Evolutionary conservation across 1,140 invertebrate genomes (phyloP), one percentile per base, ranked within the genome.

Genomic region (Anastatus disparis): DNA sequence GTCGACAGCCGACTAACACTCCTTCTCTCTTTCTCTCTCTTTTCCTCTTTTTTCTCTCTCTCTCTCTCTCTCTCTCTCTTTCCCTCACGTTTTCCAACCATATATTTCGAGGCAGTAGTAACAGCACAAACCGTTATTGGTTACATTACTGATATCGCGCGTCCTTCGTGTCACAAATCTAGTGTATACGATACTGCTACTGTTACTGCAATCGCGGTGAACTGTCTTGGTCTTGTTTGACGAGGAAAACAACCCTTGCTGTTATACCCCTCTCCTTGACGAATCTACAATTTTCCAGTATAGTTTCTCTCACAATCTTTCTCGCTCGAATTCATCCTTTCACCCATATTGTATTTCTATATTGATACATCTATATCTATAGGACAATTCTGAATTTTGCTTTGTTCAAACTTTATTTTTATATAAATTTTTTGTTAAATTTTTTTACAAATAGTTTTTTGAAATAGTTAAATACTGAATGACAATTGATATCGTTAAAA

Each of bases 61-160:
- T 72, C 42, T 74, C 67, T 48, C 65, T 52, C 71, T 58, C n/a
- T n/a, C 71, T 48, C 72, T 71, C 74, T 71, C 72, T 72, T 22
- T 74, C 67, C 48, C 65, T 53, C 72, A 10, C 63, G 70, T 22
- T 26, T 27, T 52, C 1, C 29, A 17, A 69, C 77, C 71, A 74
- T 68, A n/a, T n/a, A 72, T 42, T 38, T 42, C 27, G 40, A 35
- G 15, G 52, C 20, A 55, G 12, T 26, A 35, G 44, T 3, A n/a
- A 26, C 24, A 46, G 44, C 73, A 74, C 72, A 73, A 71, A 12
- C 72, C 74, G 75, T 80, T 76, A 80, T 80, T 80, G 77, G 78
- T 80, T 80, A 80, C 76, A 80, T 80, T 80, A 80, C 77, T 72
- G 76, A 78, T 78, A 77, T 68, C 70, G 75, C 74, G 78, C 78